Conservation (phyloP, 2,888 invertebrate genomes). For the Lasioglossum calceatum region DNA sequence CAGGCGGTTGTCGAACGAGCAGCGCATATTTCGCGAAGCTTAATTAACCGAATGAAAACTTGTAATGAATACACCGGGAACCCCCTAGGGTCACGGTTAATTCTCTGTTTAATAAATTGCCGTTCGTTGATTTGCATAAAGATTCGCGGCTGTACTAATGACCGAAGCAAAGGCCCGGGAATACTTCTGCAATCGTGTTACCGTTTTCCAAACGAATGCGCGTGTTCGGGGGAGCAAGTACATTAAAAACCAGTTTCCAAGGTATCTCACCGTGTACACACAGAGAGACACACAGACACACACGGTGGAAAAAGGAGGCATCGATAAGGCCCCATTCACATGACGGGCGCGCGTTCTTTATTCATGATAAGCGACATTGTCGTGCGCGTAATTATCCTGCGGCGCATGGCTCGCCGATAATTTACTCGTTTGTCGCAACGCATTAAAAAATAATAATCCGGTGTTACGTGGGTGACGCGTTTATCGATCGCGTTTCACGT, state of each 20-base stretch:
- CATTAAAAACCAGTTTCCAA: slow-evolving; percentile 17
- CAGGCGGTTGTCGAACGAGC: neutral
- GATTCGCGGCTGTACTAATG: neutral
- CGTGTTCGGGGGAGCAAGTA: neutral
- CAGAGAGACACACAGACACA: neutral
- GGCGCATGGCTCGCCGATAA: slow-evolving; percentile 21
- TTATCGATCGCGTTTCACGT: slow-evolving; percentile 30
- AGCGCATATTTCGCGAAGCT: neutral
- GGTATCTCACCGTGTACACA: neutral
- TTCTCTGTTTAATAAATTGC: neutral
- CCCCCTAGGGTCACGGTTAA: neutral
- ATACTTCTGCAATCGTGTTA: neutral
- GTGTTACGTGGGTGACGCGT: slow-evolving; percentile 21
- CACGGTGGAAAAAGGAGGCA: neutral
- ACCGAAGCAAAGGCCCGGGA: neutral
- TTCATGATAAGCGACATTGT: slow-evolving; percentile 25
- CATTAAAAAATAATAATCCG: slow-evolving; percentile 31
- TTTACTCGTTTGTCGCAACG: slow-evolving; percentile 17
- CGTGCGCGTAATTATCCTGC: slow-evolving; percentile 24
- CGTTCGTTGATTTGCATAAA: neutral
- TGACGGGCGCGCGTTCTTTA: neutral
- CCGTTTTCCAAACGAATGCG: slow-evolving; percentile 2
- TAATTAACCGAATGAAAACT: neutral
- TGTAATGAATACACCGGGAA: neutral
- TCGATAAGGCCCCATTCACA: slow-evolving; percentile 18